Percentiles rank a stretch among this genome's conserved stretches.
Conservation (phyloP, 2,113 vertebrate species). For the Poeciliopsis turrubarensis region DNA sequence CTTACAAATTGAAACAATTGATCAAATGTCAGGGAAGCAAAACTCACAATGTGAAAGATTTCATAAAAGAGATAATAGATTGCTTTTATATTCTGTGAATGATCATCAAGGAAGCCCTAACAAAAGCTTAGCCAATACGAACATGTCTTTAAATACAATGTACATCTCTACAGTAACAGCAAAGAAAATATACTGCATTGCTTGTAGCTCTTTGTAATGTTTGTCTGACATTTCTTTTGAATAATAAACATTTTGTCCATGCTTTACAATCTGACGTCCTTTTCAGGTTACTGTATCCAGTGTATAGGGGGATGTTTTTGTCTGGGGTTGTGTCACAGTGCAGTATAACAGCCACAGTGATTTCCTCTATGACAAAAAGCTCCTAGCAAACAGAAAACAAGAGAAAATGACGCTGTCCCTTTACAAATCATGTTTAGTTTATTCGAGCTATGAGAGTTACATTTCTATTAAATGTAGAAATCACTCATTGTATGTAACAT, state of each 20-base stretch:
- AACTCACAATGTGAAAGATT: too few species aligned
- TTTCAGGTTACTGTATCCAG: neutral
- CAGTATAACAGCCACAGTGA: slow-evolving; percentile 19
- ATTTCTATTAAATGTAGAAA: too few species aligned
- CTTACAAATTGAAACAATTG: too few species aligned
- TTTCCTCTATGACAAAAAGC: slow-evolving; percentile 31
- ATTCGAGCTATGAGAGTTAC: too few species aligned
- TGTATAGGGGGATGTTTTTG: slow-evolving; percentile 36
- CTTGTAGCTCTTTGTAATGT: neutral
- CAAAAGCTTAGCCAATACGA: too few species aligned
- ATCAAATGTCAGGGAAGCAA: too few species aligned
- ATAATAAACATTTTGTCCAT: neutral
- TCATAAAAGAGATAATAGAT: too few species aligned
- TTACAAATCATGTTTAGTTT: neutral
- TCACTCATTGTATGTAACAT: too few species aligned
- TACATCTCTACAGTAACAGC: too few species aligned
- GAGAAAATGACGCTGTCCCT: neutral
- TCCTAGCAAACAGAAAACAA: neutral
- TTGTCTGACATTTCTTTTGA: neutral
- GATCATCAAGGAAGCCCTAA: too few species aligned
- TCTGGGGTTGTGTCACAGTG: slow-evolving; percentile 26
- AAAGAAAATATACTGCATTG: neutral
- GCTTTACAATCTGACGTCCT: neutral
- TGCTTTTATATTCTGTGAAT: too few species aligned
- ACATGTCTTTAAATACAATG: too few species aligned